phyloP scores from a whole-genome alignment of 2,113 vertebrate species.

The Campylomormyrus numenius region DNA sequence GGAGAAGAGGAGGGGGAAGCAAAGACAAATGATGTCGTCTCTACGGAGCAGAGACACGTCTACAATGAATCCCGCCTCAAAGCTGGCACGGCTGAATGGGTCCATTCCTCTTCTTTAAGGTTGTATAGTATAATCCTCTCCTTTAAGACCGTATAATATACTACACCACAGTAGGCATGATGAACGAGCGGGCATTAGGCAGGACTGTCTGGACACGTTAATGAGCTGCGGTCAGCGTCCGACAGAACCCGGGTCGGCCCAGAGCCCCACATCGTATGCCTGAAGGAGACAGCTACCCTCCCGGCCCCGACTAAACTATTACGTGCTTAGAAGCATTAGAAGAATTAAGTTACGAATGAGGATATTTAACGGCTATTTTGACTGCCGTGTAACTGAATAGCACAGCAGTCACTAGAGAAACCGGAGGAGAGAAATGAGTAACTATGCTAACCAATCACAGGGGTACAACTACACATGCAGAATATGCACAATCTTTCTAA shows the following conservation, averaged over 20 bases:
- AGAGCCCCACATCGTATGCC: neutral
- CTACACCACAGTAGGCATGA: slow-evolving; percentile 10
- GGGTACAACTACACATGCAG: neutral
- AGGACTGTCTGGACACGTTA: slow-evolving; percentile 14
- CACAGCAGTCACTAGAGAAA: neutral
- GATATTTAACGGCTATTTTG: neutral
- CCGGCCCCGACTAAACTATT: neutral
- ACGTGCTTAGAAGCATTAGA: neutral
- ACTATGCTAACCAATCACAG: neutral
- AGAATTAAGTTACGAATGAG: neutral
- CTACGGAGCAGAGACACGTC: neutral
- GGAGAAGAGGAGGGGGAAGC: neutral
- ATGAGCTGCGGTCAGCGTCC: slow-evolving; percentile 19
- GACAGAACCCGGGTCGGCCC: slow-evolving; percentile 3
- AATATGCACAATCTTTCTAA: neutral
- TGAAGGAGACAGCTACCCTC: neutral
- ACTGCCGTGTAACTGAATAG: neutral
- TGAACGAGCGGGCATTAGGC: slow-evolving; percentile 25
- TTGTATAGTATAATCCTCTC: neutral
- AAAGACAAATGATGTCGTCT: neutral
- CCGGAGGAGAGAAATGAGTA: neutral
- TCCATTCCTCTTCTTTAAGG: neutral
- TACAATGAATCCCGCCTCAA: neutral
- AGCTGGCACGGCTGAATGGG: neutral
- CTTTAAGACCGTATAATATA: slow-evolving; percentile 1